Evolutionary conservation across 2,113 vertebrate genomes (phyloP).

Genomic region (Xiphophorus couchianus): DNA sequence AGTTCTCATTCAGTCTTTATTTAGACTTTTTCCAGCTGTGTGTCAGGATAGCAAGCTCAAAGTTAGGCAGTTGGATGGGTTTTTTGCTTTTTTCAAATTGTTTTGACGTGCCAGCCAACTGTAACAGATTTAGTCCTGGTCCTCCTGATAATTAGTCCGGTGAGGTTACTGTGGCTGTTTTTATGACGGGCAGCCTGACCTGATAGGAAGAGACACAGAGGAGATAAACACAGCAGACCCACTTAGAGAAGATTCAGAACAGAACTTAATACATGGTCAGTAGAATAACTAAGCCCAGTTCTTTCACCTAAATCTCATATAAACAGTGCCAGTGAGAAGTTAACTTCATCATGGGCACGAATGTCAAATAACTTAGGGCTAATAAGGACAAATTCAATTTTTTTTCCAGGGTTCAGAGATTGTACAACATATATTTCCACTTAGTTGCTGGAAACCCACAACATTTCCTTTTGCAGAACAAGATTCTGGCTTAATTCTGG

Average conservation of each 20-base stretch:
- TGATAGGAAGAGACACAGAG: conserved; percentile 22
- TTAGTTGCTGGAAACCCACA: too few species aligned
- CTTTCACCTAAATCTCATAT: neutral
- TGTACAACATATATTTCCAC: too few species aligned
- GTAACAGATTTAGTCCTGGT: conserved; percentile 58
- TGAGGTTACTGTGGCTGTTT: conserved; percentile 30
- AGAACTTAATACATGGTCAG: neutral
- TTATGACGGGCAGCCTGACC: conserved; percentile 52
- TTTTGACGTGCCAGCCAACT: conserved; percentile 39
- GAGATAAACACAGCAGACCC: conserved; percentile 25
- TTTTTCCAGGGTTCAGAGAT: too few species aligned
- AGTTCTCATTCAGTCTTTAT: conserved; percentile 36
- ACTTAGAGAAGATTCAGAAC: neutral
- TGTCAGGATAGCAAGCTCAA: conserved; percentile 24
- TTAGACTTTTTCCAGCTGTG: conserved; percentile 23
- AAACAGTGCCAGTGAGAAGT: too few species aligned
- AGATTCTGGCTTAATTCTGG: too few species aligned
- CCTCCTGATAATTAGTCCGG: conserved; percentile 68
- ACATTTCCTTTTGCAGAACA: too few species aligned
- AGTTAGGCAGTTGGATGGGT: conserved; percentile 24
- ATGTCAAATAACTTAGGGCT: too few species aligned
- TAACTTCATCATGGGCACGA: too few species aligned
- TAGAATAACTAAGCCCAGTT: neutral
- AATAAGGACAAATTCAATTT: too few species aligned
- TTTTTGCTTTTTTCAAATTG: neutral